These are phyloP conservation scores for Conus canariensis DNA, from an alignment of 2,888 invertebrate genomes.

Conservation along the genomic window DNA sequence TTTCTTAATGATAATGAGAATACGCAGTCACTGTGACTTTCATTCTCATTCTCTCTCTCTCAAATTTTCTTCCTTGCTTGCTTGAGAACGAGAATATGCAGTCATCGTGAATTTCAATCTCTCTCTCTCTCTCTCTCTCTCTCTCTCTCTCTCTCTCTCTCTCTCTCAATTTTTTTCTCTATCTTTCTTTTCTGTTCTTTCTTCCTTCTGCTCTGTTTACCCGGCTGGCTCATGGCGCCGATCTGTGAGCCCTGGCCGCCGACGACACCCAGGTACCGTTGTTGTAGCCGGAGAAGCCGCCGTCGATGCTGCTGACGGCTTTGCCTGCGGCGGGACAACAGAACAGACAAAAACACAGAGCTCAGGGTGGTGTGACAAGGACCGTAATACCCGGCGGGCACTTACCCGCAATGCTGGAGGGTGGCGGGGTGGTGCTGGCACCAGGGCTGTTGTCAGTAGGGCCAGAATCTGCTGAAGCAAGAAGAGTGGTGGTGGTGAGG, in stretches of 20 bases:
- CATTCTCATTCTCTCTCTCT: too few relatives aligned
- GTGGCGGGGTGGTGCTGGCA: not conserved
- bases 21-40: too few relatives aligned
- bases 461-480: not conserved
- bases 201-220: not conserved
- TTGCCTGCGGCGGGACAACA: constrained; percentile 10
- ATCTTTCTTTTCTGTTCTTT: too few relatives aligned
- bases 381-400: not conserved
- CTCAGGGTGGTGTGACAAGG: not conserved
- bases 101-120: too few relatives aligned
- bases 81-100: too few relatives aligned
- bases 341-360: not conserved
- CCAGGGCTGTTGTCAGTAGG: not conserved
- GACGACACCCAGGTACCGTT: not conserved
- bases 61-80: too few relatives aligned
- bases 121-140: too few relatives aligned
- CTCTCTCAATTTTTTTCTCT: too few relatives aligned
- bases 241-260: constrained; percentile 23
- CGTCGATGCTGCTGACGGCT: not conserved
- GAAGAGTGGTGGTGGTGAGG: not conserved
- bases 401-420: not conserved
- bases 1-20: too few relatives aligned
- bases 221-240: constrained; percentile 31
- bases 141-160: too few relatives aligned
- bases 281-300: constrained; percentile 21